Percentiles rank a stretch among this genome's conserved stretches.
phyloP scores from a whole-genome alignment of 2,113 vertebrate species.

The Malurus melanocephalus region DNA sequence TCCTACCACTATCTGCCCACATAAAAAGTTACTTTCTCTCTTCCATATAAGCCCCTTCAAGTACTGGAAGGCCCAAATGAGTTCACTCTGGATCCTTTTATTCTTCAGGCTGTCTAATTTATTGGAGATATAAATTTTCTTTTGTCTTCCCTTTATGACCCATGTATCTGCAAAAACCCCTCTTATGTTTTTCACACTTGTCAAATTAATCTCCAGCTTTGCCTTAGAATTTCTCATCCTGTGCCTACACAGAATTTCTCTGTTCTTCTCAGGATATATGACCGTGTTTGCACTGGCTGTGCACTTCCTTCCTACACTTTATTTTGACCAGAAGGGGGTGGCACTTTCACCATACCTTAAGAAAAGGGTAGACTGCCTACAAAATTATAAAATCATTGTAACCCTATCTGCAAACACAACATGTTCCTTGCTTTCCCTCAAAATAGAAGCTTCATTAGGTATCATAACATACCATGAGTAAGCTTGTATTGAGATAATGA shows the following conservation, averaged over 20 bases:
- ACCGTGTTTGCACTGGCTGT: background rate
- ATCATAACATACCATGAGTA: background rate
- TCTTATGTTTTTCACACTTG: background rate
- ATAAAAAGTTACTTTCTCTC: background rate
- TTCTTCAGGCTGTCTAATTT: background rate
- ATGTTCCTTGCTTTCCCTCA: background rate
- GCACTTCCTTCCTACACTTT: background rate
- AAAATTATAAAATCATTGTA: background rate
- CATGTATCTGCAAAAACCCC: background rate
- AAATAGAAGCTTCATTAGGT: background rate
- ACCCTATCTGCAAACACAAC: background rate
- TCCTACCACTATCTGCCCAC: background rate
- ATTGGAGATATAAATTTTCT: fast-evolving
- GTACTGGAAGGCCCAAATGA: background rate
- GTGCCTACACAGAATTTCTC: background rate
- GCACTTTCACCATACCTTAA: background rate
- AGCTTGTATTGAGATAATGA: background rate
- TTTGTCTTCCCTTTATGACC: background rate
- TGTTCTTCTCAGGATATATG: background rate
- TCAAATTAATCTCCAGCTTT: background rate
- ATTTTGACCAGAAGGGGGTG: background rate
- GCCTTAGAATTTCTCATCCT: background rate
- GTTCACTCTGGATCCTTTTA: background rate
- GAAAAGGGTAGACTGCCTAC: fast-evolving
- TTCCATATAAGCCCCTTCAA: background rate